Conservation (phyloP, 2,888 invertebrate genomes). For the Hipparchia semele region DNA sequence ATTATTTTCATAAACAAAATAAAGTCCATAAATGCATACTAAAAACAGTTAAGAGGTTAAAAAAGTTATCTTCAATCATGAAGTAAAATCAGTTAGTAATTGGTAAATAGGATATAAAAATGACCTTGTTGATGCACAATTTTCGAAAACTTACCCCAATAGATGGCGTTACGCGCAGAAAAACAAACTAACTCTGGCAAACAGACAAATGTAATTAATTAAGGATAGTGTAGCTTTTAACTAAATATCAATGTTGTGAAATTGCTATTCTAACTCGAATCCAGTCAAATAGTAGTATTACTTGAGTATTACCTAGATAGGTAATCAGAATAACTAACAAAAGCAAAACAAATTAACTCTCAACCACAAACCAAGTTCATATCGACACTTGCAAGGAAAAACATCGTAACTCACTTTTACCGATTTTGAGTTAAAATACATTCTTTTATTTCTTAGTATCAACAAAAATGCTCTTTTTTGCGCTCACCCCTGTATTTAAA, state of each 20-base stretch:
- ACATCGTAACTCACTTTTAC: no score
- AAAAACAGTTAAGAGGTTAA: not conserved
- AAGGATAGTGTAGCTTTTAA: not conserved
- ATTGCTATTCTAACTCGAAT: slow-evolving; percentile 1
- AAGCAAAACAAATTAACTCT: not conserved
- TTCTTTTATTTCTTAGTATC: no score
- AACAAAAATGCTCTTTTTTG: no score
- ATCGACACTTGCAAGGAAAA: no score
- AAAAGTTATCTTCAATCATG: not conserved
- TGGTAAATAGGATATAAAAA: not conserved
- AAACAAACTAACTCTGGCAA: not conserved
- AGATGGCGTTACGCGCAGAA: slow-evolving; percentile 12
- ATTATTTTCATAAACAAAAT: not conserved
- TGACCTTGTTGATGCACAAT: not conserved
- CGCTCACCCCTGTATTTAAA: not conserved
- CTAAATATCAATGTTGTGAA: slow-evolving; percentile 4
- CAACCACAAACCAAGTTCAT: no score
- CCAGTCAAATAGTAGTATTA: not conserved
- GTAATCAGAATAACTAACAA: not conserved
- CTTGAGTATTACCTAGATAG: not conserved
- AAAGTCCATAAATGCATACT: not conserved
- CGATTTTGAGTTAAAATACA: no score
- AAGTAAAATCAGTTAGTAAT: not conserved
- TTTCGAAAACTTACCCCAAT: not conserved
- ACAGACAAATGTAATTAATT: not conserved